A percentile compares a stretch with the other conserved stretches of the same genome.
phyloP scores from a whole-genome alignment of 2,113 vertebrate species.

The Shinisaurus crocodilurus region DNA sequence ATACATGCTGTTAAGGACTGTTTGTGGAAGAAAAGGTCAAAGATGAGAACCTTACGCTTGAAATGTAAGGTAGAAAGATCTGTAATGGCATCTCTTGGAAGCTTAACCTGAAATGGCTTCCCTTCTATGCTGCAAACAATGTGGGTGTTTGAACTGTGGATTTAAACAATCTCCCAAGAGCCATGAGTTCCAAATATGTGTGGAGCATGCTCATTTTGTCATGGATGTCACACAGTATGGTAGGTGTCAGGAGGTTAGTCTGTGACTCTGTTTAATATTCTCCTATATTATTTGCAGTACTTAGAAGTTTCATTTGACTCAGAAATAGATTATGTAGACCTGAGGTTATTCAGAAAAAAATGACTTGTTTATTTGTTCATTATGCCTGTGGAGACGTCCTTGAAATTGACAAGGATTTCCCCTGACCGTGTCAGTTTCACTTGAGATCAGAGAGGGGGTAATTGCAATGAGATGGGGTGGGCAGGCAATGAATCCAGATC shows the following conservation, averaged over 20 bases:
- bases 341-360: background rate
- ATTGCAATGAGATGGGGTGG: background rate
- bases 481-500: background rate
- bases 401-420: too few relatives aligned
- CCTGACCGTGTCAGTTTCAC: background rate
- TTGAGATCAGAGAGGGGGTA: background rate
- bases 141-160: background rate
- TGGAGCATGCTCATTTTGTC: background rate
- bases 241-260: background rate
- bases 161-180: background rate
- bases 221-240: background rate
- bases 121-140: background rate
- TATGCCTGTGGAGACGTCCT: too few relatives aligned
- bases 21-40: background rate
- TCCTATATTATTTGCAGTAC: background rate
- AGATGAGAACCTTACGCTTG: background rate
- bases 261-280: background rate
- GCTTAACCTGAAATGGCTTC: conserved; percentile 5
- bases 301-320: background rate
- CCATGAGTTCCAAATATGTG: background rate
- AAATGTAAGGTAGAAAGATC: background rate
- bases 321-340: background rate
- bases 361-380: too few relatives aligned
- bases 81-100: background rate
- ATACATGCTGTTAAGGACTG: background rate